Evolutionary conservation across 2,113 vertebrate genomes (phyloP).

Genomic region (Tinamus guttatus): DNA sequence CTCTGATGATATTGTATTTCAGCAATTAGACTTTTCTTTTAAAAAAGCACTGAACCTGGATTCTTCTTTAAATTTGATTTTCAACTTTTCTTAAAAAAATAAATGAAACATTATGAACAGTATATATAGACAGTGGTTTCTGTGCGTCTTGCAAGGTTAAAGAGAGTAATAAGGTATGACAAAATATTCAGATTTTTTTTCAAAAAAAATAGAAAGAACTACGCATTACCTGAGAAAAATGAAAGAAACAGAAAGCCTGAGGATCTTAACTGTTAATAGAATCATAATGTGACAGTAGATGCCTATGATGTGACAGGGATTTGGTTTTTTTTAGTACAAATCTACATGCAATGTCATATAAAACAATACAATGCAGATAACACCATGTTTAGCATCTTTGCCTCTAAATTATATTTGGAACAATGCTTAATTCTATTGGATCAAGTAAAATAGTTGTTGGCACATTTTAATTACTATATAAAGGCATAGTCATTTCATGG

Average conservation of each 20-base stretch:
- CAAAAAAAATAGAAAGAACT: not conserved
- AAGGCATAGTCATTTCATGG: constrained; percentile 49
- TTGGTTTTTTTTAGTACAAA: not conserved
- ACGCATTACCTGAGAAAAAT: not conserved
- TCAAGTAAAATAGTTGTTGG: constrained; percentile 64
- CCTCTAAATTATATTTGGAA: constrained; percentile 54
- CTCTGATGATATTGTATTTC: not conserved
- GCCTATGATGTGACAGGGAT: not conserved
- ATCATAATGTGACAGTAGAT: not conserved
- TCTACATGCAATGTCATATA: constrained; percentile 24
- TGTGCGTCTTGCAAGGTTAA: not conserved
- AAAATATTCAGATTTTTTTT: not conserved
- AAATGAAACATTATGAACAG: not conserved
- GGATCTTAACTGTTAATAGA: not conserved
- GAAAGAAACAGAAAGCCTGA: not conserved
- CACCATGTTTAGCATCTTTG: constrained; percentile 40
- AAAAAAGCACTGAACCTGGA: not conserved
- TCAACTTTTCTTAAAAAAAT: too few species aligned
- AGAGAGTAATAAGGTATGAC: not conserved
- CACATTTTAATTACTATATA: constrained; percentile 74
- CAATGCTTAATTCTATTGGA: constrained; percentile 35
- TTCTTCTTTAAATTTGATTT: not conserved
- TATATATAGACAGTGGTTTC: not conserved
- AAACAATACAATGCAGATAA: constrained; percentile 29
- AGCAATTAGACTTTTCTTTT: not conserved